Base-by-base conservation (phyloP, 2,888 invertebrate species). In the Campoletis raptor region DNA sequence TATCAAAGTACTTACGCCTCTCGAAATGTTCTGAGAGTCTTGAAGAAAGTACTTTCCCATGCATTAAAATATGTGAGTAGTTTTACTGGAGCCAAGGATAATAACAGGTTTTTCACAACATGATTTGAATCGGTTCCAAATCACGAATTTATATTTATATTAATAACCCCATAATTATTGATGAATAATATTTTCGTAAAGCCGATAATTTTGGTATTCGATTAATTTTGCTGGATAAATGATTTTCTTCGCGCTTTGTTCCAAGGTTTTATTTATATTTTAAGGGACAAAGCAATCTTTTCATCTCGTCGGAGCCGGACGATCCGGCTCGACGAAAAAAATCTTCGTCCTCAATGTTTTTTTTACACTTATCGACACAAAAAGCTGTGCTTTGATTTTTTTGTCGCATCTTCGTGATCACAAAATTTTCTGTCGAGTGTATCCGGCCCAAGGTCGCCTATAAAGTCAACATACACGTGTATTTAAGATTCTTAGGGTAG, bases 41-140 rank as follows among this genome's bases (percentile, higher is more conserved):
- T 74, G 80, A 88, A 88, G 89, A 90, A 91, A 90, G 89, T 81
- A 85, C 88, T 91, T 92, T 92, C 91, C 89, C 91, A 91, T 88
- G 89, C 87, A 77, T 57, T 77, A 66, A 72, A 80, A 52, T 18
- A 18, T 37, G 64, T 45, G 66, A 84, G 8, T 8, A 15, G 42
- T 64, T 42, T 42, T 30, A 12, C 42, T 12, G 52, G 21, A 37
- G 52, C 36, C 70, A 57, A 79, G 12, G 30, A 30, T 54, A 40
- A 36, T 61, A 72, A 21, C 57, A 74, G 37, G 30, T 74, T 57
- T 57, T 72, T 52, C 12, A 61, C 21, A 6, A 12, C n/a, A 42
- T 45, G 21, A 69, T 67, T 70, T 12, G 7, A 61, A 61, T 30
- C 7, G 30, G 7, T 6, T 30, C 15, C 30, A 30, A 15, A 61